Evolutionary conservation across 2,797 vertebrate genomes (phyloP).

Genomic region (Distichodus sexfasciatus): DNA sequence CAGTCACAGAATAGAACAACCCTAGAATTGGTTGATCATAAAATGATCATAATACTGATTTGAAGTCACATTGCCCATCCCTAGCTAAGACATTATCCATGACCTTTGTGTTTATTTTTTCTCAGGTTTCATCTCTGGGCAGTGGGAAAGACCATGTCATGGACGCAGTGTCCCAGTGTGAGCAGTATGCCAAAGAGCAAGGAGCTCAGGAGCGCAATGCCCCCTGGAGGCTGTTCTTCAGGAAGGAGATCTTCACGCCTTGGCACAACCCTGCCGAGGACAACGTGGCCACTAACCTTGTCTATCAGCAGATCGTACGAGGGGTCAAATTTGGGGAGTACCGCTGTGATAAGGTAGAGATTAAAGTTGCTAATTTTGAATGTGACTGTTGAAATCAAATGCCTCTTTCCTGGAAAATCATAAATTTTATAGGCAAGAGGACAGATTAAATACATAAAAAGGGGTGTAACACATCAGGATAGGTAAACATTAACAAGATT

Average conservation of each 20-base stretch:
- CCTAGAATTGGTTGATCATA: too few relatives aligned
- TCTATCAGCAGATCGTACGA: slow-evolving; percentile 92
- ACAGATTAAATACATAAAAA: too few relatives aligned
- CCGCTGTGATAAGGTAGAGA: slow-evolving; percentile 87
- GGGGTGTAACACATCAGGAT: too few relatives aligned
- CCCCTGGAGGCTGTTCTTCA: slow-evolving; percentile 94
- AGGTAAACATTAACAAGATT: too few relatives aligned
- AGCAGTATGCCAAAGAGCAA: slow-evolving; percentile 97
- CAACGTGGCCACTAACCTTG: slow-evolving; percentile 90
- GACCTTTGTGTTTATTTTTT: background rate
- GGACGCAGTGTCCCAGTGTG: slow-evolving; percentile 96
- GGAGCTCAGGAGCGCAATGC: slow-evolving; percentile 95
- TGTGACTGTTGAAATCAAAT: too few relatives aligned
- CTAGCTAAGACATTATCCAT: background rate
- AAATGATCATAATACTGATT: too few relatives aligned
- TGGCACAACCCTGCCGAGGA: slow-evolving; percentile 90
- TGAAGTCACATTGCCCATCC: too few relatives aligned
- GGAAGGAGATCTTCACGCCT: slow-evolving; percentile 96
- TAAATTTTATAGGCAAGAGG: too few relatives aligned
- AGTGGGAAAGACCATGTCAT: slow-evolving; percentile 95
- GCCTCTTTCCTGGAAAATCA: too few relatives aligned
- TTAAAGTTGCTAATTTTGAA: too few relatives aligned
- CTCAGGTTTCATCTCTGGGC: slow-evolving; percentile 91
- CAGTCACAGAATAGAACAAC: too few relatives aligned
- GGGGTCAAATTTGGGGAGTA: slow-evolving; percentile 98